Percentiles rank a stretch among this genome's conserved stretches.
Evolutionary conservation across 23 tunicate species (phyloP).

Genomic region (Ascidia mentula): DNA sequence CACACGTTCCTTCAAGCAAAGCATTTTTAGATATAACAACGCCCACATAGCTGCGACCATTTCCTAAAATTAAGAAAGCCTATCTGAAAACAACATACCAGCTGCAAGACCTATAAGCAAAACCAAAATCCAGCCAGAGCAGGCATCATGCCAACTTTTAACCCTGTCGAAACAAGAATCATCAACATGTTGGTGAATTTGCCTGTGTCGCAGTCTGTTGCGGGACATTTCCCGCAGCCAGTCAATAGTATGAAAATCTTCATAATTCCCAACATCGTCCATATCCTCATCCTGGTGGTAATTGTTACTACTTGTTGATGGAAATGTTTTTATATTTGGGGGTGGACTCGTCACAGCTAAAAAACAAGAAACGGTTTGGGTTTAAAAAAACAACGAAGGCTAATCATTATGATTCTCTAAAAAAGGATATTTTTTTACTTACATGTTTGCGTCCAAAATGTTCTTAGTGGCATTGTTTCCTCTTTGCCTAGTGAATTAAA

Average conservation of each 20-base stretch:
- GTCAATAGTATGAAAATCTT: slow-evolving; percentile 87
- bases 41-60: too few relatives aligned
- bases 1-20: slow-evolving; percentile 58
- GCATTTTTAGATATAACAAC: too few relatives aligned
- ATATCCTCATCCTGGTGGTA: not conserved
- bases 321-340: not conserved
- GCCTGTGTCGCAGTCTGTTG: slow-evolving; percentile 70
- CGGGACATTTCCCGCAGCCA: slow-evolving; percentile 91
- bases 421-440: not conserved
- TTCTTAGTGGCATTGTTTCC: slow-evolving; percentile 38
- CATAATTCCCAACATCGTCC: slow-evolving; percentile 61
- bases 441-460: slow-evolving; percentile 19
- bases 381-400: not conserved
- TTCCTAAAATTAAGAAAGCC: too few relatives aligned
- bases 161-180: slow-evolving; percentile 32
- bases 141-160: slow-evolving; percentile 64
- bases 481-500: slow-evolving; percentile 45
- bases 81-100: slow-evolving; percentile 30
- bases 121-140: slow-evolving; percentile 89
- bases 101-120: slow-evolving; percentile 86
- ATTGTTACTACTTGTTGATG: not conserved
- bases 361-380: not conserved
- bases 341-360: not conserved
- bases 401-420: not conserved
- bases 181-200: slow-evolving; percentile 32